phyloP scores from a whole-genome alignment of 2,797 vertebrate species.

The Antrozous pallidus region DNA sequence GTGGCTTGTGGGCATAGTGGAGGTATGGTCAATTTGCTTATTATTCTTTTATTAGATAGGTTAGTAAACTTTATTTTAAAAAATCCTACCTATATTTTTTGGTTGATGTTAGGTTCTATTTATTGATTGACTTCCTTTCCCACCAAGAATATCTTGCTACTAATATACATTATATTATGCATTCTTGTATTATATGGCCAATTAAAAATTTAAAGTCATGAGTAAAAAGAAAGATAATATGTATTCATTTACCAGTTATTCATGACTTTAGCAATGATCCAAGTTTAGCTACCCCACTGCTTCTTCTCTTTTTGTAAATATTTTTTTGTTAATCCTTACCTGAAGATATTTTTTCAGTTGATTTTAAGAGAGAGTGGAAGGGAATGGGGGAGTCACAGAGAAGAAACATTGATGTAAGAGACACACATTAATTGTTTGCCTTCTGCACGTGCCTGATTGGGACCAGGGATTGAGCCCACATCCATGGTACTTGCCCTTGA shows the following conservation, averaged over 20 bases:
- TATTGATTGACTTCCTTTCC: background rate
- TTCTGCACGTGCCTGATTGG: no score
- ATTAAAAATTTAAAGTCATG: slow-evolving; percentile 16
- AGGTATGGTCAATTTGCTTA: no score
- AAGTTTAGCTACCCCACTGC: background rate
- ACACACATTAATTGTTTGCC: no score
- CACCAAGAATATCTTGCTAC: background rate
- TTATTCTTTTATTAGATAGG: no score
- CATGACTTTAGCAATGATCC: background rate
- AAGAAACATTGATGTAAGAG: no score
- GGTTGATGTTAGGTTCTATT: background rate
- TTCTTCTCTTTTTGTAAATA: background rate
- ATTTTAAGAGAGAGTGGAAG: no score
- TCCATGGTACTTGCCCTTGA: no score
- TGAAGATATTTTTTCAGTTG: no score
- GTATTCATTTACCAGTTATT: background rate
- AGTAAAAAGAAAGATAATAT: background rate
- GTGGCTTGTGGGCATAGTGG: no score
- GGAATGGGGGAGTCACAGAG: no score
- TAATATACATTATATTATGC: background rate
- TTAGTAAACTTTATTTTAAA: background rate
- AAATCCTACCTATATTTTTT: background rate
- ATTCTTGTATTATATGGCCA: background rate
- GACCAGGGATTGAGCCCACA: no score
- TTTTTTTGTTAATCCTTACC: no score